A percentile compares a stretch with the other conserved stretches of the same genome.
These are phyloP conservation scores for Calypte anna DNA, from an alignment of 2,113 vertebrate species.

Conservation along the genomic window DNA sequence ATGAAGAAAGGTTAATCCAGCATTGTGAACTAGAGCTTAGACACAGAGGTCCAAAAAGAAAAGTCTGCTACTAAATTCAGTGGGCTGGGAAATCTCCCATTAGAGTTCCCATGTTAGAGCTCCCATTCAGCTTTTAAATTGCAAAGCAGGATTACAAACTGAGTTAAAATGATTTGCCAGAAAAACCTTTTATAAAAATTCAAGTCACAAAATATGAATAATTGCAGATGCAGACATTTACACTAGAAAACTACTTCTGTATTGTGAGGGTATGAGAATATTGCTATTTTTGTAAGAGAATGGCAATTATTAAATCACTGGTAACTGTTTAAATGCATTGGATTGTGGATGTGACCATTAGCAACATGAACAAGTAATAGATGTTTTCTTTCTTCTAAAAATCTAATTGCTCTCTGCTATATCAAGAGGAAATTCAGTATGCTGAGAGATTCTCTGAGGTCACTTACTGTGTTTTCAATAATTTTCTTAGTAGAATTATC, in stretches of 20 bases:
- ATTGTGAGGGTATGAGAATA: background rate
- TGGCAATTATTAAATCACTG: constrained; percentile 49
- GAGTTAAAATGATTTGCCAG: background rate
- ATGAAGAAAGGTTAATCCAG: background rate
- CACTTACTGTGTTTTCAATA: background rate
- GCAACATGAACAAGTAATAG: constrained; percentile 14
- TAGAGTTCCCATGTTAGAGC: constrained; percentile 15
- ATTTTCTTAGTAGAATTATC: background rate
- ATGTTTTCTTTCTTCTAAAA: constrained; percentile 49
- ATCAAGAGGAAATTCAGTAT: constrained; percentile 29
- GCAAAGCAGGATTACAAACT: constrained; percentile 17
- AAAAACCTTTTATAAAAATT: constrained; percentile 37
- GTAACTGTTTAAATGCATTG: constrained; percentile 12
- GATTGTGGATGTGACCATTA: constrained; percentile 38
- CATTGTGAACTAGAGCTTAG: background rate
- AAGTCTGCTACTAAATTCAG: background rate
- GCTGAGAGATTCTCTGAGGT: background rate
- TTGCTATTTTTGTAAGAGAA: constrained; percentile 44
- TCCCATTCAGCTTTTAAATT: constrained; percentile 30
- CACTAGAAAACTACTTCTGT: constrained; percentile 15
- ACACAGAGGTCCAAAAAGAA: background rate
- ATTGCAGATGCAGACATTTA: constrained; percentile 8
- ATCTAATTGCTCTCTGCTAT: background rate
- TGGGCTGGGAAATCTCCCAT: background rate
- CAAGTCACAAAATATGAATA: constrained; percentile 30